A percentile compares a stretch with the other conserved stretches of the same genome.
phyloP scores from a whole-genome alignment of 2,113 vertebrate genomes.

The Edolisoma coerulescens region DNA sequence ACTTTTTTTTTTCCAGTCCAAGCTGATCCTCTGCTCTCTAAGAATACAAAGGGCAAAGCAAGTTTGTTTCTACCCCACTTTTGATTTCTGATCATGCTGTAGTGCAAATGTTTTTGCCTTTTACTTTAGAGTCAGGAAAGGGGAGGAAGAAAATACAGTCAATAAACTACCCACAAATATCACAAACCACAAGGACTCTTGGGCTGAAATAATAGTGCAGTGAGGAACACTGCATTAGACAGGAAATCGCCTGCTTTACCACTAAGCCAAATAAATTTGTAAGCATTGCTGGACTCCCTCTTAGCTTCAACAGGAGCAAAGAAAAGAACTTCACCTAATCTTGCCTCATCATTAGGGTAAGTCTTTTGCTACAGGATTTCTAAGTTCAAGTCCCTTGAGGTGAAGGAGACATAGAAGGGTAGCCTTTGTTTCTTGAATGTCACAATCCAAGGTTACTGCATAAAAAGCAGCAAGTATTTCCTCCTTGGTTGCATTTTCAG shows the following conservation, averaged over 20 bases:
- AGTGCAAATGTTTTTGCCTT: not conserved
- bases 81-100: not conserved
- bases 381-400: not conserved
- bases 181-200: not conserved
- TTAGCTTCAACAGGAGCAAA: not conserved
- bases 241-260: not conserved
- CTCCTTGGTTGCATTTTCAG: not conserved
- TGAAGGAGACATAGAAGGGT: not conserved
- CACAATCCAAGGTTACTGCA: not conserved
- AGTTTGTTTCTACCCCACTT: not conserved
- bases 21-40: not conserved
- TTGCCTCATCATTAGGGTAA: not conserved
- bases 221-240: not conserved
- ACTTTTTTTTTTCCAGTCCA: not conserved
- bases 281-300: not conserved
- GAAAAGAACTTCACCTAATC: not conserved
- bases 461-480: not conserved
- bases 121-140: not conserved
- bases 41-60: not conserved
- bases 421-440: not conserved
- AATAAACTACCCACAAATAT: not conserved
- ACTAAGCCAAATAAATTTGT: not conserved
- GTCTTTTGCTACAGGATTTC: not conserved
- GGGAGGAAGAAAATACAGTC: not conserved
- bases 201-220: not conserved